Base-by-base conservation (phyloP, 2,797 vertebrate genomes). In the Danio jaintianensis region DNA sequence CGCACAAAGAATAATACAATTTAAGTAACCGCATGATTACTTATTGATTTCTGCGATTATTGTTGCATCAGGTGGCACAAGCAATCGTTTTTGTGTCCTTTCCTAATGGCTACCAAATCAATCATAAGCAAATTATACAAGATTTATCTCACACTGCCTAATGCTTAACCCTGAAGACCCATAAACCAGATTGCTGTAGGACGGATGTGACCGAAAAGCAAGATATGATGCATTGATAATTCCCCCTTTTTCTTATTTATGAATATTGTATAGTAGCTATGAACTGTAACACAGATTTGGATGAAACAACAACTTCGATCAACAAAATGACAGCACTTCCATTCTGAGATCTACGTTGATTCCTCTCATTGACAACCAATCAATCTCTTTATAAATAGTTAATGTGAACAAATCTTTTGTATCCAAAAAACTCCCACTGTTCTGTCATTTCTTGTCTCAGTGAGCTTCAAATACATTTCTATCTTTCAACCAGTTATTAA, bases 81-180 rank as follows among this genome's bases (percentile, higher is more conserved):
- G 40, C 22, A 64, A 86, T 82, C 53, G 52, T 82, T 81, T 78
- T 45, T 38, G 22, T 58, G 68, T 53, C 45, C 74, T 76, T 69
- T 72, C 69, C 56, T 71, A 70, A 85, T 70, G 74, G 80, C 50
- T 61, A 81, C 45, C 67, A 66, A 78, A 86, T 81, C 78, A 78
- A 83, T 84, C 83, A 68, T 79, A 82, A 84, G 58, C 77, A 66
- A 67, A 84, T 84, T 88, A 82, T 55, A 74, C 77, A 78, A 75
- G 81, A 69, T 75, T 80, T 61, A 50, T 78, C 84, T 86, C 83
- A 78, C 50, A 18, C 38, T 40, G 42, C 61, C 75, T 74, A 76
- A 84, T 70, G 66, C 61, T 58, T 68, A 71, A 71, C 74, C 75
- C 62, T 52, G 29, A 50, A 10, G 63, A 42, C 40, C 75, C 77